Conservation (phyloP, 2,888 invertebrate species). For the Auanema sp. region DNA sequence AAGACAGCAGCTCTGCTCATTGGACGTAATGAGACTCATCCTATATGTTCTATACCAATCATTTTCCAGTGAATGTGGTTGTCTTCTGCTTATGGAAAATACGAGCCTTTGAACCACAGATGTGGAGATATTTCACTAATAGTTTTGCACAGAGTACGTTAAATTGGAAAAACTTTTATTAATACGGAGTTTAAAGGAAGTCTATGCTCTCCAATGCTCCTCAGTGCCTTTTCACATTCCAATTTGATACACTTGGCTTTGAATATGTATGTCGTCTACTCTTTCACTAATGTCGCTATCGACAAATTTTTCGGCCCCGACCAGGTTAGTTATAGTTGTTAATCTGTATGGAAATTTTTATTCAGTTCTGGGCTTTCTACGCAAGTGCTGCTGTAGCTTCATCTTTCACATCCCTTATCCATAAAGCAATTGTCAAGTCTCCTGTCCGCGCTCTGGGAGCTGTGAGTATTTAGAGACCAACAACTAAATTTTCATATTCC, state of each 20-base stretch:
- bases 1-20: slow-evolving; percentile 28
- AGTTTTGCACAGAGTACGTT: slow-evolving; percentile 57
- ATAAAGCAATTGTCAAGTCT: slow-evolving; percentile 76
- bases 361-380: slow-evolving; percentile 83
- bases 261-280: slow-evolving; percentile 94
- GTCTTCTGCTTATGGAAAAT: slow-evolving; percentile 50
- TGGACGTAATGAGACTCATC: slow-evolving; percentile 23
- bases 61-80: slow-evolving; percentile 31
- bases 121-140: slow-evolving; percentile 61
- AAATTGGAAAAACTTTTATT: not conserved
- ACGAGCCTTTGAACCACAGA: slow-evolving; percentile 38
- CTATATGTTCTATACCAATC: no score
- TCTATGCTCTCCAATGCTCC: slow-evolving; percentile 83
- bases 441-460: slow-evolving; percentile 86
- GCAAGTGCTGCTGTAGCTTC: slow-evolving; percentile 76
- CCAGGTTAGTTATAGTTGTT: slow-evolving; percentile 39
- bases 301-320: slow-evolving; percentile 51
- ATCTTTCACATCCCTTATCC: slow-evolving; percentile 80
- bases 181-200: slow-evolving; percentile 68
- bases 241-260: slow-evolving; percentile 82
- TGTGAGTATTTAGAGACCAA: slow-evolving; percentile 72
- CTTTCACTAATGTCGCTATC: slow-evolving; percentile 72
- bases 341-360: slow-evolving; percentile 21
- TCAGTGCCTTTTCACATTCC: slow-evolving; percentile 93
- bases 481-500: slow-evolving; percentile 32